A percentile compares a stretch with the other conserved stretches of the same genome.
Conservation (phyloP, 1,140 invertebrate species). For the Hestina assimilis region DNA sequence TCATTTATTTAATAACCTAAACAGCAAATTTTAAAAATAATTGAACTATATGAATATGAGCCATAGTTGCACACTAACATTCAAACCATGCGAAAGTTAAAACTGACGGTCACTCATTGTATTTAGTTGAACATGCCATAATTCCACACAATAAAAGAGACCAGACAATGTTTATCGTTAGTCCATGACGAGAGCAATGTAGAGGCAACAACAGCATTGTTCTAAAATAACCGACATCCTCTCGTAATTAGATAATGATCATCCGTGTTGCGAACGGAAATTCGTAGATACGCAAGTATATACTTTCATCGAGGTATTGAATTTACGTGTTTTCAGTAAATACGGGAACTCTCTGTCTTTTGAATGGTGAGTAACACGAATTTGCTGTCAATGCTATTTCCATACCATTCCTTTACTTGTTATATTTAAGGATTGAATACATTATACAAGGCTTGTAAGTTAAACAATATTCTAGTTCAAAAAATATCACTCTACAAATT, state of each 20-base stretch:
- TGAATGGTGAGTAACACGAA: no score
- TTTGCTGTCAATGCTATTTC: no score
- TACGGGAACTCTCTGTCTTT: no score
- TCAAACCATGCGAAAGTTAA: conserved; percentile 22
- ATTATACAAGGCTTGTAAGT: no score
- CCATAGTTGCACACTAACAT: neutral
- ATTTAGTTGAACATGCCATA: conserved; percentile 39
- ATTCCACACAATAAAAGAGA: conserved; percentile 55
- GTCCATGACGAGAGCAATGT: conserved; percentile 59
- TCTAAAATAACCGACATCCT: conserved; percentile 50
- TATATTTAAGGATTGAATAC: no score
- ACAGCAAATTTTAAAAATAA: neutral
- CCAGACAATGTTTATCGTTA: conserved; percentile 62
- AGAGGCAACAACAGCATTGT: conserved; percentile 56
- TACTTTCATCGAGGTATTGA: no score
- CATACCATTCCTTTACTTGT: no score
- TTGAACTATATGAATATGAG: neutral
- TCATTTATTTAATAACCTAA: neutral
- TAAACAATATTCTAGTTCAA: no score
- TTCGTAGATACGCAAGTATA: neutral
- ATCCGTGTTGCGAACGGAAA: neutral
- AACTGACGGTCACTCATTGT: conserved; percentile 37
- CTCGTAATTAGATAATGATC: conserved; percentile 19
- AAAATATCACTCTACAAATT: neutral
- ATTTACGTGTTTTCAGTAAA: no score